Base-by-base conservation (phyloP, 2,113 vertebrate genomes). In the Megaceryle torquata region DNA sequence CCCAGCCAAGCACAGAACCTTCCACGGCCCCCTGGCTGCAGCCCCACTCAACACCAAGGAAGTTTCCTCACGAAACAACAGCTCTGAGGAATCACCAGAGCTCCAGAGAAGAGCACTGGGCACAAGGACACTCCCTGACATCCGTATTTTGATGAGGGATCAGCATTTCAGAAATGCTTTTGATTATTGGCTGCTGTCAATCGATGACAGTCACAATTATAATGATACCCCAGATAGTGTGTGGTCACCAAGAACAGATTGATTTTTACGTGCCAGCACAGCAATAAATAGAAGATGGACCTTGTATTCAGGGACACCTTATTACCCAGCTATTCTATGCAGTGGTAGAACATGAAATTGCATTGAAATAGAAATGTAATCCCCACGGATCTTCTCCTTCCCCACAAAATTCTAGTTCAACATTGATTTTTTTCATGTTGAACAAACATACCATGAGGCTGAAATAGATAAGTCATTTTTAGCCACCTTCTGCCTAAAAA, bases 341-440 rank as follows among this genome's bases (percentile, higher is more conserved):
- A 75, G 96, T 95, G 84, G 88, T 87, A 95, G 93, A 96, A 95
- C 76, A 87, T 9, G 35, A 92, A 94, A 97, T 83, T 91, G 96
- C 95, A 91, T 81, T 56, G 88, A 82, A 88, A 90, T 37, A 92
- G 94, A 93, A 94, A 88, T 29, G 61, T 72, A 91, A 92, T 93
- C 90, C 91, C 59, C 85, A 71, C 0, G 21, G 97, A 93, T 91
- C 77, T 95, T 70, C 89, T 87, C 59, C 85, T 93, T 88, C 89
- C 84, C 88, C 39, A 59, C 88, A 57, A 85, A 89, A 72, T 57
- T 67, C 92, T 71, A 56, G 77, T 91, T 95, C 94, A 91, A 93
- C 95, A 96, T 78, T 11, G 85, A 96, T 93, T 91, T 93, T 37
- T 82, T 96, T 28, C 11, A 59, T 86, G 79, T 96, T 92, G 87